Evolutionary conservation across 2,888 invertebrate species (phyloP), one percentile per base, ranked within the genome.

Genomic region (Melinaea marsaeus): DNA sequence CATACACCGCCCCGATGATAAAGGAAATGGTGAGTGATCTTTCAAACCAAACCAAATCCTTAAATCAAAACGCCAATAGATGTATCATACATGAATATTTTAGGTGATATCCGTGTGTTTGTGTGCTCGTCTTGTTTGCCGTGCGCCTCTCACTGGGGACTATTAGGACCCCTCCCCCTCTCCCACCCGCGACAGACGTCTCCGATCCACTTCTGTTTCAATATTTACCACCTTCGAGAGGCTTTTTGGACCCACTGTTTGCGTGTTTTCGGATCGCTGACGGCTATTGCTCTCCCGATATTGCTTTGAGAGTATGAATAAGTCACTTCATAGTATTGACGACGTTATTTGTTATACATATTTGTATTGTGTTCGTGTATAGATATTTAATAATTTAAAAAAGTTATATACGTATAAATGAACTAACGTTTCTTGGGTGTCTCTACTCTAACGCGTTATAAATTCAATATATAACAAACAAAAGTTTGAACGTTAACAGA

Each of bases 1-100:
- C 75, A 92, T 95, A 58, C 95, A 95, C 85, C 91, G 95, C 75
- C 92, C 94, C 57, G 95, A 95, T 77, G 93, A 94, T 72, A 95
- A 95, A 84, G 93, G 95, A 71, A 95, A 95, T 87, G 95, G 95
- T 95, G 85, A 92, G 93, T 88, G 42, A 7, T 35, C 37, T 37
- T 13, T 5, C 4, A 37, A 54, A 54, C 9, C 7, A 22, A 22
- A 54, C 33, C 45, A 57, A 42, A 57, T 7, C 42, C 13, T 55
- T 33, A 32, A 54, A 35, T 54, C 54, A 37, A 55, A 54, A 55
- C 42, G 46, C 32, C 45, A 46, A 56, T 59, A 51, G 61, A 63
- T 57, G 35, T 61, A 58, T 61, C 61, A 60, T 66, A 62, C 69
- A 83, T 86, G 83, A 88, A 87, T 88, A 86, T 86, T 87, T 84